These are phyloP conservation scores for Eulemur rubriventer DNA, from an alignment of 2,797 vertebrate species.

Conservation along the genomic window DNA sequence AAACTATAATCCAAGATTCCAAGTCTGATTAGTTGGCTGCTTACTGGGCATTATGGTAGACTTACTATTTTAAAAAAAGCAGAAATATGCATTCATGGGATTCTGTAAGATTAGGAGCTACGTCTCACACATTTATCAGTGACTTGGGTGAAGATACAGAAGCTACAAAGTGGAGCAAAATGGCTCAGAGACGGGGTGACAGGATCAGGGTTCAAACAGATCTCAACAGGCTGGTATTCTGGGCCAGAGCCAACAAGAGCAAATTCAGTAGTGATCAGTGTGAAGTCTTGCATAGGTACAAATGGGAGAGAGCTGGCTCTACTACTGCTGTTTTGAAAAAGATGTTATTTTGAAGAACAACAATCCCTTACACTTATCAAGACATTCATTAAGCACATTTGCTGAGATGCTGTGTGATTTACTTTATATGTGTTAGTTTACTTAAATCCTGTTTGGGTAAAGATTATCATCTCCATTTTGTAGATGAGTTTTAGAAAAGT, in stretches of 20 bases:
- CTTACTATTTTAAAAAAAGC: background rate
- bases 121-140: background rate
- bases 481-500: background rate
- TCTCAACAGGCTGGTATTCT: background rate
- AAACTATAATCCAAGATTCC: background rate
- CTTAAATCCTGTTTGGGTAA: background rate
- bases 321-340: background rate
- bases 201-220: background rate
- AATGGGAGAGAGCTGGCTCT: background rate
- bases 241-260: conserved; percentile 15
- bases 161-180: background rate
- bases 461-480: background rate
- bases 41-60: background rate
- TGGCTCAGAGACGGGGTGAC: background rate
- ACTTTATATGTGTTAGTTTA: background rate
- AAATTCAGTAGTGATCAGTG: background rate
- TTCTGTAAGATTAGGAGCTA: background rate
- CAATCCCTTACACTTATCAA: background rate
- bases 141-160: background rate
- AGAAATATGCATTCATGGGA: background rate
- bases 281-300: background rate
- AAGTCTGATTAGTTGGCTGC: background rate
- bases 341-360: background rate
- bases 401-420: background rate
- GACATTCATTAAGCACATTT: background rate